Base-by-base conservation (phyloP, 1,140 invertebrate genomes). In the Calephelis nemesis region DNA sequence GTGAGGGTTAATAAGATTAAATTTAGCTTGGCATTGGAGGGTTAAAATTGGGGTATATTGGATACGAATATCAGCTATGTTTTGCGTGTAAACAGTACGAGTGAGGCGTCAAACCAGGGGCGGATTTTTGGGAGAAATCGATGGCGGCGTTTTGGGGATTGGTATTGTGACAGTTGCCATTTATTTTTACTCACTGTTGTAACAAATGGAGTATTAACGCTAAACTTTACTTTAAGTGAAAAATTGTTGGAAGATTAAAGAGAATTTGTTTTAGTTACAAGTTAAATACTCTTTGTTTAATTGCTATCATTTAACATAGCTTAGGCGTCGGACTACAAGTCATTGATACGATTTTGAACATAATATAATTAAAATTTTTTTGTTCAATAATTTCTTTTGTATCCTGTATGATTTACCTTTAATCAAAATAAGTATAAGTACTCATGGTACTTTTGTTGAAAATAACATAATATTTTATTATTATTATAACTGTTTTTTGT, bases 91-190 rank as follows among this genome's bases (percentile, higher is more conserved):
- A 89, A 88, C 86, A 87, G 83, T 78, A 75, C 74, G 82, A 87
- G 82, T 88, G 85, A 91, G 80, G 82, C 82, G 82, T 85, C 76
- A 88, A 81, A 77, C 88, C 88, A 91, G 88, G 88, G 89, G 88
- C 76, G 76, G 83, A 81, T 78, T 81, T 79, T 77, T 73, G 76
- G 78, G 83, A 81, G 82, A 91, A 89, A 89, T 91, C 88, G 86
- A 88, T 90, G 85, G 72, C 69, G 71, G 72, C 73, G 78, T 77
- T 79, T 75, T 66, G 71, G 84, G 84, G 82, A 81, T 81, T 82
- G 75, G 81, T 91, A 87, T 88, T 87, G 81, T 89, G 84, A 85
- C 85, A 89, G 85, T 83, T 86, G 87, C 78, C 80, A 77, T 88
- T 88, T 88, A 84, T 89, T 85, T 79, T 49, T 54, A 81, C 64